Percentiles rank a stretch among this genome's conserved stretches.
These are phyloP conservation scores for Myiopsitta monachus DNA, from an alignment of 2,113 vertebrate species.

Conservation along the genomic window DNA sequence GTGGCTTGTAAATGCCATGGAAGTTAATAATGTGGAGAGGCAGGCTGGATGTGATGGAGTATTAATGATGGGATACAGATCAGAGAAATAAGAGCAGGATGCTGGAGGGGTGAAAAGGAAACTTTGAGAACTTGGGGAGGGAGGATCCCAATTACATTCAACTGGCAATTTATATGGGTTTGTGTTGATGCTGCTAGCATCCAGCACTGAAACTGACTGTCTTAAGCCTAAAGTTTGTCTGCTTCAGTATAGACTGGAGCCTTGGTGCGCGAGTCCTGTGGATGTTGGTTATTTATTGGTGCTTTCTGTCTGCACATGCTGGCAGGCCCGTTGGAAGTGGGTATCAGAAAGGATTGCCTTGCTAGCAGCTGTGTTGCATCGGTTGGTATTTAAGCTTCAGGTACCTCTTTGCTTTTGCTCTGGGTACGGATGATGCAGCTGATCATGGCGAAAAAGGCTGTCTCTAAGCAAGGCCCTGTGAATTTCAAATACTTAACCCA, in stretches of 20 bases:
- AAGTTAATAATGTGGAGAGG: neutral
- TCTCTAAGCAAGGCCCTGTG: neutral
- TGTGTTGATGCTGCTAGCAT: neutral
- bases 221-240: neutral
- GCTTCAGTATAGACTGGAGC: neutral
- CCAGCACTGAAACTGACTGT: neutral
- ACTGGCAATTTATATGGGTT: neutral
- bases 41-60: neutral
- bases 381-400: neutral
- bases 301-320: accelerated
- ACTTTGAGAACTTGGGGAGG: neutral
- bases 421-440: neutral
- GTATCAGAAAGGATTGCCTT: neutral
- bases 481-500: neutral
- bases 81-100: neutral
- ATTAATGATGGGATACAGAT: neutral
- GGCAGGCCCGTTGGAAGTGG: neutral
- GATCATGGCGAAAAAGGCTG: neutral
- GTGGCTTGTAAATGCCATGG: neutral
- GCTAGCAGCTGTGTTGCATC: neutral
- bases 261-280: neutral
- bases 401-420: neutral
- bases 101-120: neutral
- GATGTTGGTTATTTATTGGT: neutral
- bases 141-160: neutral